Evolutionary conservation across 2,797 vertebrate genomes (phyloP).

Genomic region (Naso thynnoides): DNA sequence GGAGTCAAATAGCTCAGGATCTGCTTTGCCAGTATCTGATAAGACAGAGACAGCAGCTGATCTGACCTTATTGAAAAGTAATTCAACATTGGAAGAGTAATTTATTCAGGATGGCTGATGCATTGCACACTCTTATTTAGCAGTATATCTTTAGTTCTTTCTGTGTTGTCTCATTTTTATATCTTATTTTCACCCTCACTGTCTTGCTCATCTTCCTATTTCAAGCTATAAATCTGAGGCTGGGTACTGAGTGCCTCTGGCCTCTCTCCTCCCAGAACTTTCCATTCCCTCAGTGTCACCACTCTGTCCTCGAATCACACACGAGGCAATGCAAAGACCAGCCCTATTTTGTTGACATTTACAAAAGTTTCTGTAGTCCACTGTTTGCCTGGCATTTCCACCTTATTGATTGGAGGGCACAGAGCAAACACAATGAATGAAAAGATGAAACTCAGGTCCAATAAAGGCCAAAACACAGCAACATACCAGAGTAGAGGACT

Average conservation of each 20-base stretch:
- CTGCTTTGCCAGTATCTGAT: slow-evolving; percentile 27
- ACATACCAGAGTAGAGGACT: neutral
- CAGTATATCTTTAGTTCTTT: slow-evolving; percentile 25
- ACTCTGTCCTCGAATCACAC: slow-evolving; percentile 60
- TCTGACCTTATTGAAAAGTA: slow-evolving; percentile 68
- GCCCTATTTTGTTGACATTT: slow-evolving; percentile 75
- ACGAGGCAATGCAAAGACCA: slow-evolving; percentile 43
- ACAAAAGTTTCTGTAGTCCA: slow-evolving; percentile 59
- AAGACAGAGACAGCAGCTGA: slow-evolving; percentile 61
- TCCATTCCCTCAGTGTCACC: slow-evolving; percentile 77
- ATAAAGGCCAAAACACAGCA: slow-evolving; percentile 27
- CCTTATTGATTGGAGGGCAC: slow-evolving; percentile 39
- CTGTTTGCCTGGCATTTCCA: slow-evolving; percentile 63
- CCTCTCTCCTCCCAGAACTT: slow-evolving; percentile 58
- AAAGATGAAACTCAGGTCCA: slow-evolving; percentile 40
- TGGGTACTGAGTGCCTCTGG: slow-evolving; percentile 33
- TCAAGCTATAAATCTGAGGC: slow-evolving; percentile 52
- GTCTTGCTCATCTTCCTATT: slow-evolving; percentile 60
- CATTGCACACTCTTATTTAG: slow-evolving; percentile 39
- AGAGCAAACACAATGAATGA: slow-evolving; percentile 50
- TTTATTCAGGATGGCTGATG: slow-evolving; percentile 38
- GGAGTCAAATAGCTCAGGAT: slow-evolving; percentile 24
- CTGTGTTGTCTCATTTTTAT: slow-evolving; percentile 30
- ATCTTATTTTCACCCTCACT: slow-evolving; percentile 21
- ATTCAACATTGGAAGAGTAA: slow-evolving; percentile 58